Evolutionary conservation across 2,113 vertebrate genomes (phyloP), one percentile per base, ranked within the genome.

Genomic region (Etia nguti): DNA sequence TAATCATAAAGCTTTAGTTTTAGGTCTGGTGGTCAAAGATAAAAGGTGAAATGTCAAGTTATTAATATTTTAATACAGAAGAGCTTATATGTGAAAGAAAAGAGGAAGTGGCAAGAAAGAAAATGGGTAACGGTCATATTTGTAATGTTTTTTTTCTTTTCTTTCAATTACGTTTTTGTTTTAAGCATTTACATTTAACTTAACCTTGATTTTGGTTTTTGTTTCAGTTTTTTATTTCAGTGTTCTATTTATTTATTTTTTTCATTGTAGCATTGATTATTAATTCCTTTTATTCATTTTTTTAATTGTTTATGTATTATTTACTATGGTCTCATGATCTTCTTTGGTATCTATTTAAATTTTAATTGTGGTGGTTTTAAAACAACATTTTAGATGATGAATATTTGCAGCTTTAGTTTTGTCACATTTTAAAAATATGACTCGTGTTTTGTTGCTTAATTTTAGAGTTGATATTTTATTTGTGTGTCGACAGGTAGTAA

Each of bases 401-500:
- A 73, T 16, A 43, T 73, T 41, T 70, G 38, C n/a, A 0, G 68
- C 38, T 73, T 73, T 26, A 26, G 22, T 73, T 73, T 46, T 16
- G 13, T 16, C n/a, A 46, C 13, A 6, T 46, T 73, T 26, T 73
- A 73, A 46, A 73, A 73, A 1, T 70, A 70, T 43, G 18, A 10
- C 65, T 70, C 38, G 10, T 55, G 31, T 79, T 55, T 80, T 34
- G 15, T 12, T 85, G 4, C 34, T 38, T 41, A 31, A 12, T 29
- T 50, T 29, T 12, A 75, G 7, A 29, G 16, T 46, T 81, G 12
- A 75, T 84, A 6, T 59, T 90, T 41, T 29, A 65, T 18, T 80
- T 84, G 12, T 90, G 36, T 92, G n/a, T 84, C 75, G 10, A 16
- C 83, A 95, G 94, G 59, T 26, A 1, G 4, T 59, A 0, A 91